A percentile compares a stretch with the other conserved stretches of the same genome.
phyloP scores from a whole-genome alignment of 2,113 vertebrate species.

The Ginglymostoma cirratum region DNA sequence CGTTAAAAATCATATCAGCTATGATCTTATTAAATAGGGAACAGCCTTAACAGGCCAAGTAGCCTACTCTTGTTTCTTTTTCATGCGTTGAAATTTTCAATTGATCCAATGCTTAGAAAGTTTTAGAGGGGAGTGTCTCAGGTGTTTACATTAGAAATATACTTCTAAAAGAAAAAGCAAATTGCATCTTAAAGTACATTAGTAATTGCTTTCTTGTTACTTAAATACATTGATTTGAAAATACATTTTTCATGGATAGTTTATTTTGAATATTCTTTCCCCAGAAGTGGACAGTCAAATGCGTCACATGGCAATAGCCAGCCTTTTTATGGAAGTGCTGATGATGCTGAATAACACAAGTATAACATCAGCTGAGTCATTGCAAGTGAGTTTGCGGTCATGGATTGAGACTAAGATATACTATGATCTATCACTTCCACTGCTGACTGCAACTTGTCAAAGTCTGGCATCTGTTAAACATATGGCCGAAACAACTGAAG shows the following conservation, averaged over 20 bases:
- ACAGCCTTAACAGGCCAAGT: no score
- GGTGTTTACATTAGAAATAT: background rate
- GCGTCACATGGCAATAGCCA: slow-evolving; percentile 83
- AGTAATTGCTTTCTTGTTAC: background rate
- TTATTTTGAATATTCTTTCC: slow-evolving; percentile 32
- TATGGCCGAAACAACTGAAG: slow-evolving; percentile 86
- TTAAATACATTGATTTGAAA: background rate
- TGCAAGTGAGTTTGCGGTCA: slow-evolving; percentile 62
- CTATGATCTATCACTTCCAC: slow-evolving; percentile 73
- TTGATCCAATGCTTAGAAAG: background rate
- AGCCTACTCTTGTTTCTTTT: no score
- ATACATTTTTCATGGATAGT: background rate
- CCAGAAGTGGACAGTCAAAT: slow-evolving; percentile 75
- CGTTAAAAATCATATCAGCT: no score
- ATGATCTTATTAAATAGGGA: no score
- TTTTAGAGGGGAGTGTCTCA: background rate
- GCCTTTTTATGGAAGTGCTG: slow-evolving; percentile 78
- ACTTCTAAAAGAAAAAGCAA: background rate
- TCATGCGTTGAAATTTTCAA: background rate
- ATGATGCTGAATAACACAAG: slow-evolving; percentile 77
- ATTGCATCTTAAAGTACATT: background rate
- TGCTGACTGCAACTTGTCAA: slow-evolving; percentile 80
- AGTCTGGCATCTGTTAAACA: slow-evolving; percentile 87
- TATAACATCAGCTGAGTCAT: slow-evolving; percentile 71
- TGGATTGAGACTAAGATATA: slow-evolving; percentile 74